A percentile compares a stretch with the other conserved stretches of the same genome.
Conservation (phyloP, 2,113 vertebrate species). For the Oryctolagus cuniculus region mOryCun1.1 NC_091449.1:52945501-52946000, state of each 20-base stretch:
- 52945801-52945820: background rate
- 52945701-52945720: slow-evolving; percentile 95
- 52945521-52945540: background rate
- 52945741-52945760: slow-evolving; percentile 90
- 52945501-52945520: background rate
- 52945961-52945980: slow-evolving; percentile 59
- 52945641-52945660: slow-evolving; percentile 97
- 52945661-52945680: slow-evolving; percentile 95
- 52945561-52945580: slow-evolving; percentile 58
- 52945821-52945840: slow-evolving; percentile 60
- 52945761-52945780: background rate
- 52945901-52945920: background rate
- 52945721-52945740: slow-evolving; percentile 91
- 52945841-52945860: background rate
- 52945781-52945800: slow-evolving; percentile 10
- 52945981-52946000: slow-evolving; percentile 30
- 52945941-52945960: slow-evolving; percentile 56
- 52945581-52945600: slow-evolving; percentile 69
- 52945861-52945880: background rate
- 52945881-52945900: background rate
- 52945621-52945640: slow-evolving; percentile 96
- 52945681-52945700: slow-evolving; percentile 96
- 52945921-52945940: slow-evolving; percentile 2
- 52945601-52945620: slow-evolving; percentile 98
- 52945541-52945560: slow-evolving; percentile 10